Percentiles rank a stretch among this genome's conserved stretches.
These are phyloP conservation scores for Heptranchias perlo DNA, from an alignment of 2,113 vertebrate species.

Conservation along the genomic window DNA sequence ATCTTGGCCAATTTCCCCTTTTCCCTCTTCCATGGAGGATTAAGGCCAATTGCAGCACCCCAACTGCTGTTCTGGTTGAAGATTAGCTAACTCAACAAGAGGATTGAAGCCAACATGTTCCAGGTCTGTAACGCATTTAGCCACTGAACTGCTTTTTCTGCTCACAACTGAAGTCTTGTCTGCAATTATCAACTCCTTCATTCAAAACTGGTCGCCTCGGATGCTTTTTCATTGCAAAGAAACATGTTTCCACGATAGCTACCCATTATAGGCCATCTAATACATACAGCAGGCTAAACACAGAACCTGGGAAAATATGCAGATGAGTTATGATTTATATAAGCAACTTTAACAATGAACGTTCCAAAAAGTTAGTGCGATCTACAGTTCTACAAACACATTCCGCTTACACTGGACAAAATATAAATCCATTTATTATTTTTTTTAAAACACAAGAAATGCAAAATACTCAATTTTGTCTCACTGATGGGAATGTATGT, in stretches of 20 bases:
- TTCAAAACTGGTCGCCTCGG: not conserved
- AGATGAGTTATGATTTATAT: not conserved
- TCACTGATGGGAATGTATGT: not conserved
- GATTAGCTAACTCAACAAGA: not conserved
- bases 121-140: not conserved
- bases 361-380: not conserved
- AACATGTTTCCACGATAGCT: not conserved
- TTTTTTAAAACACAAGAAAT: not conserved
- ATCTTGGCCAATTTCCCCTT: not conserved
- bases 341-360: not conserved
- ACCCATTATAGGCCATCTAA: not conserved
- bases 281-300: not conserved
- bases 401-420: not conserved
- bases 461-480: not conserved
- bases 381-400: not conserved
- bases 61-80: not conserved
- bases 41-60: not conserved
- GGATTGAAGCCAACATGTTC: not conserved
- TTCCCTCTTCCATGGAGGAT: not conserved
- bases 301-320: not conserved
- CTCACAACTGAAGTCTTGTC: not conserved
- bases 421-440: not conserved
- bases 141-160: not conserved
- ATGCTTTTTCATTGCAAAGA: not conserved
- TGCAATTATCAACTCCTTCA: not conserved